Evolutionary conservation across 2,113 vertebrate genomes (phyloP), one percentile per base, ranked within the genome.

Genomic region (Eleginops maclovinus): DNA sequence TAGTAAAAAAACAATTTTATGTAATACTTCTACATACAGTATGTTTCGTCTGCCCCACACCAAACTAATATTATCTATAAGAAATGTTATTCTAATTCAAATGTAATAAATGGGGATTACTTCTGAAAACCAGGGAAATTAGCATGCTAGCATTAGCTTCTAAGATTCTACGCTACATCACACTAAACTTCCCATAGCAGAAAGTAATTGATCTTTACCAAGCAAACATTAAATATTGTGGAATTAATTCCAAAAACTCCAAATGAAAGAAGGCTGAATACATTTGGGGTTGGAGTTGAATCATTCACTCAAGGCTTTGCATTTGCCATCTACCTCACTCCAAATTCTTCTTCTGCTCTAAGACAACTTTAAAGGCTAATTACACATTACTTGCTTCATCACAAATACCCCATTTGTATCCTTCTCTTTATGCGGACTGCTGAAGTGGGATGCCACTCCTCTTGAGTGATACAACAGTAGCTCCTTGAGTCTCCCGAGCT

Each of bases 361-460:
- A 31, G 59, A 84, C 40, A 67, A 49, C 68, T 85, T 62, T 61
- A 55, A 85, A 85, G 73, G 67, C 69, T 59, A 85, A 50, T 88
- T 67, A 74, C 5, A 0, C 66, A 66, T 21, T 73, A 43, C 73
- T 65, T 80, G 75, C 85, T 75, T 63, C 81, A 70, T 89, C 80
- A 86, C 83, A 72, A 84, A 79, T 73, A 73, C 61, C 78, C 63
- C 73, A 82, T 46, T 31, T 82, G 72, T 79, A 59, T 79, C 63
- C 41, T 3, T 79, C 82, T 75, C 75, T 72, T 87, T 61, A 66
- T 86, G 85, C 71, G 82, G 72, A 77, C 77, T 81, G 78, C 76
- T 89, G 87, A 92, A 91, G 81, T 92, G 90, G 89, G 81, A 94
- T 88, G 89, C 82, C 89, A 83, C 84, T 91, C 86, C 91, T 91